phyloP scores from a whole-genome alignment of 2,113 vertebrate genomes.

The Anguilla japonica region DNA sequence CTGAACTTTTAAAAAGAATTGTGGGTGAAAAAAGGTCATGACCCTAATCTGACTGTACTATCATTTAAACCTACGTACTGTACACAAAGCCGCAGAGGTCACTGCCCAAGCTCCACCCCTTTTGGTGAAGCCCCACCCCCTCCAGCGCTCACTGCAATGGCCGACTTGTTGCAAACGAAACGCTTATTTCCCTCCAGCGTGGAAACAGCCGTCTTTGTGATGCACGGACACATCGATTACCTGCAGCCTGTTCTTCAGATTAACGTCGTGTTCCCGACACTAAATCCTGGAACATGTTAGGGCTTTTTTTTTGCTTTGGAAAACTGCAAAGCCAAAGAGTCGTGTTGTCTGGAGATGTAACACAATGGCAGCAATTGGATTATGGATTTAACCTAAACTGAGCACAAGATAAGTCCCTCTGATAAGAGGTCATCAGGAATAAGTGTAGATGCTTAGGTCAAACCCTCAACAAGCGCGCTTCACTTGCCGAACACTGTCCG shows the following conservation, averaged over 20 bases:
- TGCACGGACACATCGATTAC: not conserved
- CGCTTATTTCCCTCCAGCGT: not conserved
- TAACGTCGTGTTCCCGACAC: not conserved
- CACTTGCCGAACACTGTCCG: not conserved
- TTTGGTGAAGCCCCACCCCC: too few species aligned
- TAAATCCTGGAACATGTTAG: not conserved
- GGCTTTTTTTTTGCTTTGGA: constrained; percentile 1
- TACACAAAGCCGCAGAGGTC: too few species aligned
- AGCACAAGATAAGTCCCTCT: constrained; percentile 59
- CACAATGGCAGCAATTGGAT: constrained; percentile 56
- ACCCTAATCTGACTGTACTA: too few species aligned
- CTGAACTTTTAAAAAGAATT: too few species aligned
- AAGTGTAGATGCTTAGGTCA: constrained; percentile 47
- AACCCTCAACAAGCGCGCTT: constrained; percentile 33
- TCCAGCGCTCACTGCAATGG: too few species aligned
- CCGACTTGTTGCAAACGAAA: too few species aligned
- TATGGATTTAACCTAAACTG: constrained; percentile 68
- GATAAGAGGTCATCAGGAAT: constrained; percentile 60
- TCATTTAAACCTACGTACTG: too few species aligned
- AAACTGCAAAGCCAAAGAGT: not conserved
- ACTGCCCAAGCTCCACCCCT: too few species aligned
- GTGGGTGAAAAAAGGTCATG: too few species aligned
- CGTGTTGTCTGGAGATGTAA: not conserved
- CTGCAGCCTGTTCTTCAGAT: not conserved
- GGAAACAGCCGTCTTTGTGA: not conserved